Base-by-base conservation (phyloP, 2,888 invertebrate genomes). In the Acronicta alni region DNA sequence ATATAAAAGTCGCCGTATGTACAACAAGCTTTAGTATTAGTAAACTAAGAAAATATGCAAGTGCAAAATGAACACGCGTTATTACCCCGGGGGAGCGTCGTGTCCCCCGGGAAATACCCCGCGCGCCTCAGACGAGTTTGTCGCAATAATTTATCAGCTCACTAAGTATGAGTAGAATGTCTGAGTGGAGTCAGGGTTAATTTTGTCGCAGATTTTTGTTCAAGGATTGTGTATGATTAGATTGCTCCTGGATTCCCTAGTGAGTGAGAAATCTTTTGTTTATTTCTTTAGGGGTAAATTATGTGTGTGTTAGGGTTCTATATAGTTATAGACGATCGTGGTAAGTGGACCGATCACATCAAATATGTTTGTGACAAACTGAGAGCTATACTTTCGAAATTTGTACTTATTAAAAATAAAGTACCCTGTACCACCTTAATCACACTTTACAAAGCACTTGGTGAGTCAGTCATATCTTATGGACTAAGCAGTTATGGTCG, bases 1-100 rank as follows among this genome's bases (percentile, higher is more conserved):
- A 35, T n/a, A 35, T 7, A 35, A 35, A 35, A n/a, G 35, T 35
- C 1, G 35, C 35, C n/a, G 35, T 7, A n/a, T 35, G 5, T 35
- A 1, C 7, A n/a, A 1, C 12, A 30, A 30, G 4, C n/a, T 35
- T 35, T n/a, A 6, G 7, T 6, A n/a, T 35, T n/a, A 6, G 7
- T 6, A n/a, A 6, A 1, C 4, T n/a, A n/a, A 35, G 35, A 35
- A 35, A 35, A 35, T 35, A n/a, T 35, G 35, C 35, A 35, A 35
- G n/a, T 35, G 35, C 35, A 35, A 35, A 35, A 35, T 35, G 35
- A n/a, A n/a, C 35, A 35, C 35, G 35, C 35, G 35, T 35, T 35
- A 6, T n/a, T n/a, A 7, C 5, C 35, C 35, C n/a, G n/a, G 35
- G 6, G 30, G 30, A 30, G 30, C 30, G 30, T n/a, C n/a, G 35